phyloP scores from a whole-genome alignment of 2,888 invertebrate species.

The Cantharis rustica region DNA sequence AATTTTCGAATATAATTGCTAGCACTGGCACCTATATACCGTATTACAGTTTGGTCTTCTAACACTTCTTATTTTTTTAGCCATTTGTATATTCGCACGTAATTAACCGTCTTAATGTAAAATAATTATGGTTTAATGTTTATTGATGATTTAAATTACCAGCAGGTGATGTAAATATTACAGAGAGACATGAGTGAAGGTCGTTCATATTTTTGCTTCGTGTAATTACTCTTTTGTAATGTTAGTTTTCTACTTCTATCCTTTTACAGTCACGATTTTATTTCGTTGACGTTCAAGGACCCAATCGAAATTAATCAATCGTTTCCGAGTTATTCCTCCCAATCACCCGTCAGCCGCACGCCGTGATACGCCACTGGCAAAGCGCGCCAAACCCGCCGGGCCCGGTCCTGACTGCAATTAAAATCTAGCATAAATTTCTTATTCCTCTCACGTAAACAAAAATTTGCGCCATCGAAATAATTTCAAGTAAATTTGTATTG shows the following conservation, averaged over 20 bases:
- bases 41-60: not conserved
- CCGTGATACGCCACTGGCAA: not conserved
- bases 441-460: not conserved
- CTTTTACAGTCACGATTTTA: not conserved
- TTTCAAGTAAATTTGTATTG: not conserved
- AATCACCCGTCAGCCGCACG: not conserved
- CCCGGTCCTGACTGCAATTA: not conserved
- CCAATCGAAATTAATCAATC: not conserved
- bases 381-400: not conserved
- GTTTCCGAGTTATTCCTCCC: not conserved
- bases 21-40: not conserved
- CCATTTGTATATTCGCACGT: not conserved
- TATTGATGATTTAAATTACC: not conserved
- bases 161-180: slow-evolving; percentile 2
- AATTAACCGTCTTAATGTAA: not conserved
- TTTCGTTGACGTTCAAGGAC: not conserved
- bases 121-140: not conserved
- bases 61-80: not conserved
- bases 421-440: not conserved
- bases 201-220: not conserved
- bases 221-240: not conserved
- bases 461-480: not conserved
- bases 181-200: not conserved
- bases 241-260: not conserved
- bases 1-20: not conserved